These are phyloP conservation scores for Diabrotica balteata DNA, from an alignment of 2,888 invertebrate genomes.

Conservation along the genomic window DNA sequence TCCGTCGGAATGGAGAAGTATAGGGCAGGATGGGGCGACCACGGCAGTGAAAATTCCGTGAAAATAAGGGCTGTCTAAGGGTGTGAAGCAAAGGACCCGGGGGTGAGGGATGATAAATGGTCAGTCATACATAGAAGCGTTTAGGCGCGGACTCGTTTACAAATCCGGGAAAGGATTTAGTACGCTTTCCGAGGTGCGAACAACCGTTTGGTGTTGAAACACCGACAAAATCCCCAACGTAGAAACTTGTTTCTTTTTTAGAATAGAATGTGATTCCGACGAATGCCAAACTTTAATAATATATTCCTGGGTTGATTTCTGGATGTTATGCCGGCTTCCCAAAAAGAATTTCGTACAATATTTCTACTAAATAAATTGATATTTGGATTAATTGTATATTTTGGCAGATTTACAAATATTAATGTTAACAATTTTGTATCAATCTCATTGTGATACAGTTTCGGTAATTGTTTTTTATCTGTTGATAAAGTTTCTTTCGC, in stretches of 20 bases:
- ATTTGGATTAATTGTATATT: too few species aligned
- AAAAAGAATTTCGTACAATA: too few species aligned
- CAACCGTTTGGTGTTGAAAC: conserved; percentile 53
- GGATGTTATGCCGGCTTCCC: conserved; percentile 24
- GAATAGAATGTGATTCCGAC: conserved; percentile 26
- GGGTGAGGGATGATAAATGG: conserved; percentile 61
- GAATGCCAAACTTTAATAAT: conserved; percentile 41
- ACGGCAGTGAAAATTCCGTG: conserved; percentile 37
- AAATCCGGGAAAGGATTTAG: conserved; percentile 59
- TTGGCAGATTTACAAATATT: too few species aligned
- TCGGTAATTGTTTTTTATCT: too few species aligned
- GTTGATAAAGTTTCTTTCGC: too few species aligned
- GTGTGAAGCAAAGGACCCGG: conserved; percentile 47
- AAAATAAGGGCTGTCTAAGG: conserved; percentile 43
- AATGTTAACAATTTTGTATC: too few species aligned
- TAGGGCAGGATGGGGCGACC: conserved; percentile 22
- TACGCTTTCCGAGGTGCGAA: conserved; percentile 56
- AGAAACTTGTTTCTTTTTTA: conserved; percentile 45
- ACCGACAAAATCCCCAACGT: conserved; percentile 49
- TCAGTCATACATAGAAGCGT: conserved; percentile 60
- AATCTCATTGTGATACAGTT: too few species aligned
- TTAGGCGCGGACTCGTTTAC: conserved; percentile 57
- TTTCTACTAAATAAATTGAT: too few species aligned
- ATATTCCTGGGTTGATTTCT: conserved; percentile 44
- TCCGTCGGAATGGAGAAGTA: conserved; percentile 16